Base-by-base conservation (phyloP, 2,888 invertebrate species). In the Monopis laevigella region DNA sequence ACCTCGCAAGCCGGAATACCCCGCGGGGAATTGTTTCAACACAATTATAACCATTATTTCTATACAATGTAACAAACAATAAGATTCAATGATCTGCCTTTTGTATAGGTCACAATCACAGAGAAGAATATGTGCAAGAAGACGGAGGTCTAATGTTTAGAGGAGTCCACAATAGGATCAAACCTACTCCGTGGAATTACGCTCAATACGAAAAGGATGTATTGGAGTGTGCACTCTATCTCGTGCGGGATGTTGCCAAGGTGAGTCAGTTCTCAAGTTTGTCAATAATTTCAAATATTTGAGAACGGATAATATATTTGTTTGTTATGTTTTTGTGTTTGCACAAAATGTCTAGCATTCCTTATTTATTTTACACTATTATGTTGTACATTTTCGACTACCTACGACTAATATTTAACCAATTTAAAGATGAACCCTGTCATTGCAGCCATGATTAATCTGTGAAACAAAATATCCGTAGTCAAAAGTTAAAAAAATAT, bases 61-160 rank as follows among this genome's bases (percentile, higher is more conserved):
- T 8, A 21, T 21, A 21, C 8, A 21, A 21, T 8, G 24, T 21
- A 21, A 21, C 6, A 21, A 21, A 7, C 6, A 8, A 21, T 21
- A 21, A 8, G 8, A 8, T 21, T 21, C 24, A 21, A 21, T 21
- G 24, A 21, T 5, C 5, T 21, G 11, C 6, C 4, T n/a, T 13
- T 36, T 36, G 18, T 28, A 38, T 26, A 82, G 83, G 82, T 36
- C 88, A 90, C 34, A 87, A 86, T 18, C 84, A 87, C 59, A 85
- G 92, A 3, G 87, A 91, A 41, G 97, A 97, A 61, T 92, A 92
- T 57, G 88, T 96, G 1, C 69, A 93, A 61, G 87, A 88, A 50
- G 95, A 96, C 48, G 89, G 91, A 1, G 97, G 97, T 0, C 73
- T 96, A 12, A 93, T 97, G 59, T 97, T 92, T 87, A 84, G 95